These are phyloP conservation scores for Ennomos erosarius DNA, from an alignment of 2,888 invertebrate genomes.

Conservation along the genomic window DNA sequence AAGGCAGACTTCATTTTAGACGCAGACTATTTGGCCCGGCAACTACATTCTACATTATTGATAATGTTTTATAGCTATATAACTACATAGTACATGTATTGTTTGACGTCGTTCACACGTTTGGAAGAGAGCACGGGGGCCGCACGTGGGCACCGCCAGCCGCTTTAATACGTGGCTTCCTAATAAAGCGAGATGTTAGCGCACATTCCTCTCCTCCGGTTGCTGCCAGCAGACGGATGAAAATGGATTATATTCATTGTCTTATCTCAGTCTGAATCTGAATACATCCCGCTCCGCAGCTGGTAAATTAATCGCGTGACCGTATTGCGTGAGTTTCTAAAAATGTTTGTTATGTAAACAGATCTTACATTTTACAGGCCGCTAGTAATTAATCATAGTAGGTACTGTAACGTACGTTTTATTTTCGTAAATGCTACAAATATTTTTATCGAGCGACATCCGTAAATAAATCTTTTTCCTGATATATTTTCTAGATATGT, in stretches of 20 bases:
- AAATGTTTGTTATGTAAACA: constrained; percentile 34
- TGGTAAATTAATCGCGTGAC: constrained; percentile 21
- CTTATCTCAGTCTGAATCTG: constrained; percentile 35
- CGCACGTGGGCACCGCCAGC: constrained; percentile 57
- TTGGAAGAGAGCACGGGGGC: constrained; percentile 57
- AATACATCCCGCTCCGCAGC: background rate
- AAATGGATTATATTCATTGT: constrained; percentile 48
- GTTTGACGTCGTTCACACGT: constrained; percentile 56
- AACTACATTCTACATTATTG: constrained; percentile 41
- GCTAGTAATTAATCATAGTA: constrained; percentile 37
- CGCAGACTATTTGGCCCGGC: constrained; percentile 43
- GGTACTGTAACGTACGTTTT: constrained; percentile 36
- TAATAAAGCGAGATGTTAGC: constrained; percentile 69
- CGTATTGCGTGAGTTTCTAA: constrained; percentile 29
- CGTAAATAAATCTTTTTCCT: constrained; percentile 30
- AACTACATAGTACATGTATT: constrained; percentile 43
- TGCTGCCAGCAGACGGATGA: constrained; percentile 41
- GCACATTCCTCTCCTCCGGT: constrained; percentile 50
- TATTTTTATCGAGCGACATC: constrained; percentile 28
- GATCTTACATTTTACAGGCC: constrained; percentile 28
- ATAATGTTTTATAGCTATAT: constrained; percentile 40
- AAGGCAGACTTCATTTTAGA: constrained; percentile 41
- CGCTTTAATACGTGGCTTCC: constrained; percentile 77
- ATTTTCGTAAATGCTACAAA: constrained; percentile 38
- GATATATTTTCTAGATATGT: constrained; percentile 1